Conservation (phyloP, 2,888 invertebrate genomes). For the Hydrotaea diabolus region DNA sequence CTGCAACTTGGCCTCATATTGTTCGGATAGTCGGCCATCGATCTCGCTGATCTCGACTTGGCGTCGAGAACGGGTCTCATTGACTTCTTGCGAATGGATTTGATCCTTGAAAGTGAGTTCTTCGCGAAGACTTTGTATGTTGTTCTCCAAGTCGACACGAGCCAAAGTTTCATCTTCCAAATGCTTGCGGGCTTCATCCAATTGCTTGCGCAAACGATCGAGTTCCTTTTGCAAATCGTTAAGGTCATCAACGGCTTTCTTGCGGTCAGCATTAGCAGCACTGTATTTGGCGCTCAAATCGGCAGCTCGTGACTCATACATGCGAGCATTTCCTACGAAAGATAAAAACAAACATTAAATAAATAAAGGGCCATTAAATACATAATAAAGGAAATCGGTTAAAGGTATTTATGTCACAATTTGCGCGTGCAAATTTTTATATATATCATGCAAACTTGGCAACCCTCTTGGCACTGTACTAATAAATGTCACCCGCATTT, state of each 20-base stretch:
- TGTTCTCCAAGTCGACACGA: slow-evolving; percentile 96
- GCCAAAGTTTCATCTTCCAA: slow-evolving; percentile 96
- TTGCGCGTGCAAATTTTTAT: neutral
- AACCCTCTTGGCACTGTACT: slow-evolving; percentile 26
- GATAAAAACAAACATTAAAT: neutral
- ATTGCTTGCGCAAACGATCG: slow-evolving; percentile 88
- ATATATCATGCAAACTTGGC: neutral
- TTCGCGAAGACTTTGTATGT: slow-evolving; percentile 93
- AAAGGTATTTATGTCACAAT: too few relatives aligned
- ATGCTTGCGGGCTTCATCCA: slow-evolving; percentile 91
- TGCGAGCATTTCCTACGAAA: slow-evolving; percentile 76
- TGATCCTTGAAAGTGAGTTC: slow-evolving; percentile 95
- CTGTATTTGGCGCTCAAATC: slow-evolving; percentile 88
- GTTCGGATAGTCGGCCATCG: slow-evolving; percentile 93
- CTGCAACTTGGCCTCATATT: slow-evolving; percentile 95
- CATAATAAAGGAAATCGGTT: too few relatives aligned
- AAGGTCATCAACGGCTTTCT: slow-evolving; percentile 88
- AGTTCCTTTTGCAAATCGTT: slow-evolving; percentile 90
- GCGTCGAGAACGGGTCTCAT: slow-evolving; percentile 91
- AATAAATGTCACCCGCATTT: slow-evolving; percentile 39
- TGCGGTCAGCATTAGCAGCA: slow-evolving; percentile 88
- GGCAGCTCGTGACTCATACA: slow-evolving; percentile 86
- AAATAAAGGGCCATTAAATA: neutral
- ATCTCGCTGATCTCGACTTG: slow-evolving; percentile 97
- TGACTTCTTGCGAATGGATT: slow-evolving; percentile 92